Conservation (phyloP, 2,888 invertebrate genomes). For the Hipparchia sbordonii region DNA sequence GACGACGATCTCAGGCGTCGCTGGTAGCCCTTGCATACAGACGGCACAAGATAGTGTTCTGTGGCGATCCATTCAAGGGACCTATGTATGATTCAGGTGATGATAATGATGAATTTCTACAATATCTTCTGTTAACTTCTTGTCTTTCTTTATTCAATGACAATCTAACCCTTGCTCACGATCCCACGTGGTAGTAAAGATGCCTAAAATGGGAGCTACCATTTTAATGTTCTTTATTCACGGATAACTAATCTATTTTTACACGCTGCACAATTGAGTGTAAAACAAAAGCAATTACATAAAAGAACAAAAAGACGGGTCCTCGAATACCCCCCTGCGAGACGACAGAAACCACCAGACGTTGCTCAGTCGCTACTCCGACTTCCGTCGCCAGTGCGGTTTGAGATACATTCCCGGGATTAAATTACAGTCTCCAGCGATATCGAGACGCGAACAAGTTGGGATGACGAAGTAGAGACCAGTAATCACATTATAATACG, state of each 20-base stretch:
- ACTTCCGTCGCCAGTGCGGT: constrained; percentile 62
- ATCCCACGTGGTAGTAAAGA: too few relatives aligned
- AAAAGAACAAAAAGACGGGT: constrained; percentile 48
- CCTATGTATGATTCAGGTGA: too few relatives aligned
- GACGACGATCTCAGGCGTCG: too few relatives aligned
- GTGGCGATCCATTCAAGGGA: too few relatives aligned
- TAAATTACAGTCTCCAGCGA: constrained; percentile 59
- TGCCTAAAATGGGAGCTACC: too few relatives aligned
- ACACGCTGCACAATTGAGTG: constrained; percentile 32
- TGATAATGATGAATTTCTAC: too few relatives aligned
- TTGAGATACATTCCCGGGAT: constrained; percentile 65
- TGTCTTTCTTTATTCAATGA: too few relatives aligned
- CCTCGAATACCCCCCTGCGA: constrained; percentile 55
- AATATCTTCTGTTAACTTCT: too few relatives aligned
- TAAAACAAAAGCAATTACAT: constrained; percentile 37
- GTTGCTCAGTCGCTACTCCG: constrained; percentile 44
- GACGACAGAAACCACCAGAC: constrained; percentile 48
- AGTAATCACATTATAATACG: constrained; percentile 44
- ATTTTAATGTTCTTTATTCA: background rate
- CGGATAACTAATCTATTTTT: background rate
- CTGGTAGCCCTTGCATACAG: too few relatives aligned
- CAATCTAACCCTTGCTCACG: too few relatives aligned
- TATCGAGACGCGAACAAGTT: constrained; percentile 44
- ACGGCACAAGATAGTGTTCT: too few relatives aligned
- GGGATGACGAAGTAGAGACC: constrained; percentile 43